Conservation (phyloP, 2,888 invertebrate species). For the Sepiola atlantica region DNA sequence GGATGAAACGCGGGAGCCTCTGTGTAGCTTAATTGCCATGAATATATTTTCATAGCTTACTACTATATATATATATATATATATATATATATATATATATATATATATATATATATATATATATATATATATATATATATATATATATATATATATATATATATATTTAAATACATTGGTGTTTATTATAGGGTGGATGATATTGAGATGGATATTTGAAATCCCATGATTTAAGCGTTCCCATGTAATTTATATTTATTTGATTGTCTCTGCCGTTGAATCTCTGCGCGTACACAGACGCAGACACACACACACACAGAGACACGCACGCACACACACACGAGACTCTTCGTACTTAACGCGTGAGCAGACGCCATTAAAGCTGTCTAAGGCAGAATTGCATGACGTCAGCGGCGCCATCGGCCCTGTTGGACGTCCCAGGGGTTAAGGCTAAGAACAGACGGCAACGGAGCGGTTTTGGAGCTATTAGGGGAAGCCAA, state of each 20-base stretch:
- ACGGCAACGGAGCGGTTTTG: not conserved
- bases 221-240: not conserved
- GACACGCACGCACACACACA: not conserved
- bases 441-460: not conserved
- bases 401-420: constrained; percentile 13
- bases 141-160: not conserved
- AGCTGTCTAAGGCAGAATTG: not conserved
- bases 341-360: not conserved
- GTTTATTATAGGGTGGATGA: not conserved
- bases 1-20: too few species aligned
- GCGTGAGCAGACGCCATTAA: not conserved
- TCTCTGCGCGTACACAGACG: not conserved
- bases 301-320: not conserved
- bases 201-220: too few species aligned
- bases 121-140: not conserved
- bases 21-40: too few species aligned
- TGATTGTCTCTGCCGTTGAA: not conserved
- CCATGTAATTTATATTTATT: not conserved
- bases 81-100: not conserved
- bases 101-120: not conserved
- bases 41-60: too few species aligned
- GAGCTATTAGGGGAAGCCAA: not conserved
- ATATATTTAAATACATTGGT: not conserved
- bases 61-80: not conserved
- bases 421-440: not conserved